Evolutionary conservation across 2,797 vertebrate species (phyloP), one percentile per base, ranked within the genome.

Genomic region (Valencia hispanica): DNA sequence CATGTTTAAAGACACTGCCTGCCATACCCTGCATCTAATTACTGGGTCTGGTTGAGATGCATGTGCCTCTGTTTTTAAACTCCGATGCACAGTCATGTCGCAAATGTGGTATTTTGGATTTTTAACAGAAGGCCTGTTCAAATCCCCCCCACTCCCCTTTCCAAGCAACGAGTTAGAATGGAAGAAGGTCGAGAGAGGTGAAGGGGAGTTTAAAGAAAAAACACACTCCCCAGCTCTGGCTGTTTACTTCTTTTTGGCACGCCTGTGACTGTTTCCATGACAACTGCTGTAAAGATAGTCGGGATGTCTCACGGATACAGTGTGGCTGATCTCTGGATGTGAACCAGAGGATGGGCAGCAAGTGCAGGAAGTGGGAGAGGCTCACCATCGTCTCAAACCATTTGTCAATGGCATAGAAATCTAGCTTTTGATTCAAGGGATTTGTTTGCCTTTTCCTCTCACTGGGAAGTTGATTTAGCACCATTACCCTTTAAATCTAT

Each of bases 221-320:
- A 83, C 9, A 91, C 79, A 82, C 73, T 79, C 72, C 75, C 74
- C 69, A 79, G 78, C 83, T 79, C 83, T 84, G 85, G 90, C 88
- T 93, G 93, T 94, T 94, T 93, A 92, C 91, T 86, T 93, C 82
- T 87, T 81, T 84, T 84, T 87, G 85, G 83, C 89, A 94, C 70
- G 79, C 90, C 87, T 84, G 85, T 85, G 87, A 91, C 87, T 86
- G 94, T 96, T 94, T 93, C 94, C 92, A 94, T 93, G 91, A 92
- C 41, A 68, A 95, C 80, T 47, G 81, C 90, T 92, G 92, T 88
- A 91, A 91, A 92, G 92, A 93, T 86, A 88, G 91, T 87, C 53
- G 70, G 84, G 86, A 89, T 86, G 87, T 88, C 78, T 93, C 79
- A n/a, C 80, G 78, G 89, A 89, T 85, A 72, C 79, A 36, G 77